Percentiles rank a stretch among this genome's conserved stretches.
Conservation (phyloP, 2,888 invertebrate genomes). For the Conistra vaccinii region DNA sequence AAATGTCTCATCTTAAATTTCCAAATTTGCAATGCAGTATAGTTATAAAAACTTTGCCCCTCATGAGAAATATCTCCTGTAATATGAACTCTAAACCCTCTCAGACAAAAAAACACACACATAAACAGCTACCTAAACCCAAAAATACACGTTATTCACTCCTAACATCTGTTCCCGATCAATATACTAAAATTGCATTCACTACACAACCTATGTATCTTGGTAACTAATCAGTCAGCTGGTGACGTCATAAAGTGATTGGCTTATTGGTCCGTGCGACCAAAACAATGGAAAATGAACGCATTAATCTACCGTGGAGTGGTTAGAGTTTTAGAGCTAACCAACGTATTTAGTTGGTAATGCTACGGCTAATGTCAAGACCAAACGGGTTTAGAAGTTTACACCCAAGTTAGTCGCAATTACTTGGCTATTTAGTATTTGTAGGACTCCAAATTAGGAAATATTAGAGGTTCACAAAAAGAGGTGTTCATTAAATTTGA, state of each 20-base stretch:
- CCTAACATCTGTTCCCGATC: constrained; percentile 4
- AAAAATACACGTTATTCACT: neutral
- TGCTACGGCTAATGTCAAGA: too few relatives aligned
- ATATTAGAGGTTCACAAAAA: too few relatives aligned
- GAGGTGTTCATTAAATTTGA: too few relatives aligned
- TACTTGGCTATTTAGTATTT: too few relatives aligned
- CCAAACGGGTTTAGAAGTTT: too few relatives aligned
- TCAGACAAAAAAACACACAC: too few relatives aligned
- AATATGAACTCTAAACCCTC: neutral
- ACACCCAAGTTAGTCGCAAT: too few relatives aligned
- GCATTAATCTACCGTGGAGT: constrained; percentile 15
- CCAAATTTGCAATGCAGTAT: too few relatives aligned
- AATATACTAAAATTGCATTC: constrained; percentile 24
- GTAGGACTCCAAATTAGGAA: too few relatives aligned
- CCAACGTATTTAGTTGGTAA: neutral
- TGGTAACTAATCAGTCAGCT: constrained; percentile 11
- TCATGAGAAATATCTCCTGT: neutral
- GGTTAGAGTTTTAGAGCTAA: neutral
- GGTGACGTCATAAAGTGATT: constrained; percentile 24
- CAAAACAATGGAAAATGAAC: constrained; percentile 24
- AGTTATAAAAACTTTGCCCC: neutral
- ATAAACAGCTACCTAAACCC: too few relatives aligned
- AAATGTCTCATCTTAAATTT: too few relatives aligned
- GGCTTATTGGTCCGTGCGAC: constrained; percentile 10
- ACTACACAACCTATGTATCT: neutral